These are phyloP conservation scores for Neodiprion virginianus DNA, from an alignment of 1,140 invertebrate species.

Conservation along the genomic window DNA sequence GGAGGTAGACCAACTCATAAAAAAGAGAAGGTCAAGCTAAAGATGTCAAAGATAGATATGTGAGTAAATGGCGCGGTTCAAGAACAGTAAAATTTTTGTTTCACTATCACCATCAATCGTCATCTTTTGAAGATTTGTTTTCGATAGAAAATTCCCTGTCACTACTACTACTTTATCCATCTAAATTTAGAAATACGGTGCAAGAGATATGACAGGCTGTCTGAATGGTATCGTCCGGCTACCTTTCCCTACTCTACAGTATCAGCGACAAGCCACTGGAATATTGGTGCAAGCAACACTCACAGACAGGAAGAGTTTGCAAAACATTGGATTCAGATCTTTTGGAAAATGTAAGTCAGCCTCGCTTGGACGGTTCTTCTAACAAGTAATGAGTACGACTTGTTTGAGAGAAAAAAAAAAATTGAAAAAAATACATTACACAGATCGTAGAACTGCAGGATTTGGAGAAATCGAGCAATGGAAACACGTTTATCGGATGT, in stretches of 20 bases:
- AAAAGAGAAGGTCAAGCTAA: no score
- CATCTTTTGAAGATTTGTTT: no score
- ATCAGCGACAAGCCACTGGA: slow-evolving; percentile 42
- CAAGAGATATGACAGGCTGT: slow-evolving; percentile 10
- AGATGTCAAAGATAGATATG: no score
- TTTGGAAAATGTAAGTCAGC: slow-evolving; percentile 40
- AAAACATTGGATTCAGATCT: slow-evolving; percentile 41
- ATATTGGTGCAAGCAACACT: slow-evolving; percentile 43
- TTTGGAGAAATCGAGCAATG: slow-evolving; percentile 27
- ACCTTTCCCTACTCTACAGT: slow-evolving; percentile 41
- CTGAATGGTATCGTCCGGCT: slow-evolving; percentile 37
- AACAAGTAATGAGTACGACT: no score
- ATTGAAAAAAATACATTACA: background rate
- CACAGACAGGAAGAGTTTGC: slow-evolving; percentile 37
- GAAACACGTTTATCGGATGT: slow-evolving; percentile 42
- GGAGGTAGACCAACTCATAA: no score
- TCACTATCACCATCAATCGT: no score
- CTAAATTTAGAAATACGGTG: no score
- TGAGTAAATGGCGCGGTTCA: no score
- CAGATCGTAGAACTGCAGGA: slow-evolving; percentile 48
- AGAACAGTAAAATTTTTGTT: no score
- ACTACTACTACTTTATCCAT: no score
- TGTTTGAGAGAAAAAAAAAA: no score
- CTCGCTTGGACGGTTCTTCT: background rate
- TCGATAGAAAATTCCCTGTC: no score